These are phyloP conservation scores for Nebria ingens DNA, from an alignment of 1,140 invertebrate species.

Conservation along the genomic window DNA sequence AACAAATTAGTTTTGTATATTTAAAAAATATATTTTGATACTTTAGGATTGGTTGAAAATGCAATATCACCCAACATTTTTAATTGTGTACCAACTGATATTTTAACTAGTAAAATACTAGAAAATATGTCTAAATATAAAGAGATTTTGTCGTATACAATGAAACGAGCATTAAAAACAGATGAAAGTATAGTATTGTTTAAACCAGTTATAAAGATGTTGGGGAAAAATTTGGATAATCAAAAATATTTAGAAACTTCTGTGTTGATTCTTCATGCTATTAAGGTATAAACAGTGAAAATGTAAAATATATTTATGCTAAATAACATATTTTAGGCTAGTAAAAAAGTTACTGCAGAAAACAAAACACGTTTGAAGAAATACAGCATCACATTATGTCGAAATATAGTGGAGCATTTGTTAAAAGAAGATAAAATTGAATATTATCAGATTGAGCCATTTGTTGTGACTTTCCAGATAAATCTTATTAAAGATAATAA, in stretches of 20 bases:
- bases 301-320: not conserved
- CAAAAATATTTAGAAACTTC: not conserved
- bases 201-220: not conserved
- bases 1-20: too few relatives aligned
- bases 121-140: not conserved
- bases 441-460: conserved; percentile 14
- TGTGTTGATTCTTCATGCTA: not conserved
- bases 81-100: not conserved
- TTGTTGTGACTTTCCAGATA: conserved; percentile 14
- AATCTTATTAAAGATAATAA: conserved; percentile 15
- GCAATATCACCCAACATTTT: not conserved
- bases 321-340: conserved; percentile 1
- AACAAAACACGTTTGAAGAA: not conserved
- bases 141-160: not conserved
- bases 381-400: conserved; percentile 9
- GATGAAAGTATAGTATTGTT: not conserved
- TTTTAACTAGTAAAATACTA: not conserved
- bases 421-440: conserved; percentile 10
- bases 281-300: not conserved
- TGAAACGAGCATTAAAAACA: not conserved
- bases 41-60: conserved; percentile 3
- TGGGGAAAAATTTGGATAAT: not conserved
- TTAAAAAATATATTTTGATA: too few relatives aligned
- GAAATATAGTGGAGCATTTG: conserved; percentile 3
- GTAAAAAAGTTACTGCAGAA: conserved; percentile 6